Conservation (phyloP, 2,113 vertebrate genomes). For the Helogale parvula region DNA sequence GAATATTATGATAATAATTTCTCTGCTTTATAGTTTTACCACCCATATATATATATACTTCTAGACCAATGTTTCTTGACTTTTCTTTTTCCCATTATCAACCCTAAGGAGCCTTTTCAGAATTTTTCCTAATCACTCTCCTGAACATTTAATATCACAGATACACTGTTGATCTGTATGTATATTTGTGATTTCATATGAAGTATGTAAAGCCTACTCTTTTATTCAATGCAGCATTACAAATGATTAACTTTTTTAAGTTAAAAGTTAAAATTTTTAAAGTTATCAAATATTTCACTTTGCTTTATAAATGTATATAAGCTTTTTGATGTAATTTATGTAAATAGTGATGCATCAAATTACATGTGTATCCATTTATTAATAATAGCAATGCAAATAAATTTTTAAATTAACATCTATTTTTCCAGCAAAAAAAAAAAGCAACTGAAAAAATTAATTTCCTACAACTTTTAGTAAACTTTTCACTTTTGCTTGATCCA, state of each 20-base stretch:
- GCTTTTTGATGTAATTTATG: neutral
- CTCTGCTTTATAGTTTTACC: conserved; percentile 14
- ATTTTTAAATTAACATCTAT: neutral
- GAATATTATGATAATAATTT: neutral
- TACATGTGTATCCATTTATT: neutral
- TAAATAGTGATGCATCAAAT: neutral
- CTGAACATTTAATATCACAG: neutral
- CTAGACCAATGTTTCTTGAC: neutral
- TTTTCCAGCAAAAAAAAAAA: neutral
- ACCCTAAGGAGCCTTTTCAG: neutral
- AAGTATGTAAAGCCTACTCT: neutral
- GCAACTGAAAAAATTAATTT: neutral
- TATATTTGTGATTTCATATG: neutral
- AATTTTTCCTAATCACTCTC: neutral
- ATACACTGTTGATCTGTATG: neutral
- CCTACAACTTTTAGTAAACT: neutral
- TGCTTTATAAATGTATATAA: neutral
- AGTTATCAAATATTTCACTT: neutral
- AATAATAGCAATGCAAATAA: neutral
- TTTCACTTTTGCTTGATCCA: neutral
- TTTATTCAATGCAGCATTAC: neutral
- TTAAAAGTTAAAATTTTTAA: conserved; percentile 17
- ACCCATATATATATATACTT: neutral
- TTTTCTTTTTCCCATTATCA: neutral
- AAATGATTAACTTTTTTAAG: neutral